Percentiles rank a stretch among this genome's conserved stretches.
These are phyloP conservation scores for Rhaphigaster nebulosa DNA, from an alignment of 2,888 invertebrate genomes.

Conservation along the genomic window DNA sequence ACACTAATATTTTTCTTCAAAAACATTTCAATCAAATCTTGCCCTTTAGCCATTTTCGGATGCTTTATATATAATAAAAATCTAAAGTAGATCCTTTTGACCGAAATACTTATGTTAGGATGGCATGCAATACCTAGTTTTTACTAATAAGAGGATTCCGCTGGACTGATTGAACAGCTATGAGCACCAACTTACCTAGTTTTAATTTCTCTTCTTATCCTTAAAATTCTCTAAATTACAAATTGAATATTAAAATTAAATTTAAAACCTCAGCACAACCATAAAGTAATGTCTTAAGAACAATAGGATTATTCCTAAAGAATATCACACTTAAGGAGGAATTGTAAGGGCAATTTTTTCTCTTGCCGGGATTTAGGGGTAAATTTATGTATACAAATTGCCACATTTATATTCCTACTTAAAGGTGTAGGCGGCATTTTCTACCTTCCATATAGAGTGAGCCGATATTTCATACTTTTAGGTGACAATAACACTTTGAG, in stretches of 20 bases:
- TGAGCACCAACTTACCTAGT: background rate
- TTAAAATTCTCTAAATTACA: background rate
- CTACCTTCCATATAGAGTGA: background rate
- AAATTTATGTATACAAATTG: constrained; percentile 23
- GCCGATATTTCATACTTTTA: constrained; percentile 7
- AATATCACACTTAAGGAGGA: background rate
- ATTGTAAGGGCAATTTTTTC: constrained; percentile 27
- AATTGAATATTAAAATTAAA: background rate
- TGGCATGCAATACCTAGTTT: too few relatives aligned
- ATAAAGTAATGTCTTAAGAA: background rate
- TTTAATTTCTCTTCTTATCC: background rate
- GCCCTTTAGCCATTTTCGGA: too few relatives aligned
- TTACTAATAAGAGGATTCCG: too few relatives aligned
- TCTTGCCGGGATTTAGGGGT: background rate
- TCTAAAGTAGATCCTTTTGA: too few relatives aligned
- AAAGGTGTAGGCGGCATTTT: background rate
- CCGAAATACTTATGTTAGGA: too few relatives aligned
- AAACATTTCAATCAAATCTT: too few relatives aligned
- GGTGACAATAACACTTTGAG: constrained; percentile 6
- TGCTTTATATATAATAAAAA: too few relatives aligned
- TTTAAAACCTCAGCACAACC: background rate
- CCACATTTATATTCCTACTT: constrained; percentile 25
- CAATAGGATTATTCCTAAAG: background rate
- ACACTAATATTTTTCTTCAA: too few relatives aligned
- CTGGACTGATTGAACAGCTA: background rate